Evolutionary conservation across 30 jellyfish, hydroid and myxozoan genomes (phyloP).

Genomic region (Hydractinia symbiolongicarpus): DNA sequence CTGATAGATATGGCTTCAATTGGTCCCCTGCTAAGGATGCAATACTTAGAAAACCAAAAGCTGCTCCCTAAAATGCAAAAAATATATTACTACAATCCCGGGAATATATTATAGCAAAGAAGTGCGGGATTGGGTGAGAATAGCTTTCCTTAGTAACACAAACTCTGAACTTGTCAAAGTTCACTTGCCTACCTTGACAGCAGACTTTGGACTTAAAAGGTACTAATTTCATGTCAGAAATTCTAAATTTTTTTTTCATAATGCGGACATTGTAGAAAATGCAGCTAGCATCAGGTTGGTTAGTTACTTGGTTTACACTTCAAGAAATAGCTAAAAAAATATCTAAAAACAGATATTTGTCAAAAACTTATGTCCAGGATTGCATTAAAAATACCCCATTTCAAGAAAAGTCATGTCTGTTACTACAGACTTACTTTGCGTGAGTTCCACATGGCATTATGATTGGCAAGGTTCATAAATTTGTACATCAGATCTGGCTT

Average conservation of each 20-base stretch:
- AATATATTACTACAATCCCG: too few species aligned
- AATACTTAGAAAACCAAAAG: constrained; percentile 89
- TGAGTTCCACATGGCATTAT: constrained; percentile 96
- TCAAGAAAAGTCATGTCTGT: background rate
- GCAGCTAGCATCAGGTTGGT: too few species aligned
- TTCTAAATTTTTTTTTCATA: too few species aligned
- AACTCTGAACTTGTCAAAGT: too few species aligned
- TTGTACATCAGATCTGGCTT: constrained; percentile 85
- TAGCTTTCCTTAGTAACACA: too few species aligned
- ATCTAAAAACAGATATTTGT: background rate
- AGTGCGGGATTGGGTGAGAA: too few species aligned
- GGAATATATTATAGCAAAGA: too few species aligned
- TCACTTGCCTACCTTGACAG: too few species aligned
- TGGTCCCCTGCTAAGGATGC: constrained; percentile 92
- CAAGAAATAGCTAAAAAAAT: background rate
- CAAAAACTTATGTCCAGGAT: background rate
- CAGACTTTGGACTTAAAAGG: too few species aligned
- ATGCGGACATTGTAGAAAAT: too few species aligned
- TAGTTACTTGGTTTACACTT: too few species aligned
- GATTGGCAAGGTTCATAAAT: constrained; percentile 92
- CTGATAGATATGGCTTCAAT: constrained; percentile 73
- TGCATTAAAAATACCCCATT: background rate
- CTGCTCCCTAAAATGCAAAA: constrained; percentile 77
- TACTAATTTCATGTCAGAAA: too few species aligned
- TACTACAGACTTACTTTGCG: constrained; percentile 49